phyloP scores from a whole-genome alignment of 1,140 invertebrate species.

The Neuroterus valhalla region DNA sequence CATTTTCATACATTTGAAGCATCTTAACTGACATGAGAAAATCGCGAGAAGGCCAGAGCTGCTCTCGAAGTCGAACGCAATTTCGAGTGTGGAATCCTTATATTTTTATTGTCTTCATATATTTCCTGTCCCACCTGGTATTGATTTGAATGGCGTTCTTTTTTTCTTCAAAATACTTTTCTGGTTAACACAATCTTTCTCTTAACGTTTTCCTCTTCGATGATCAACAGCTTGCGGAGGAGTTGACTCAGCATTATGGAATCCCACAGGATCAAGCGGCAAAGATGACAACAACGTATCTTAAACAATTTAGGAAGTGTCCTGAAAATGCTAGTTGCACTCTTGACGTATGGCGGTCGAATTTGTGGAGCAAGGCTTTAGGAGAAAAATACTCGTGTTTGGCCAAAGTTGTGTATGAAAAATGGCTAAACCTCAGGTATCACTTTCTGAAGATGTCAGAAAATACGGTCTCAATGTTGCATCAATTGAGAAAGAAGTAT shows the following conservation, averaged over 20 bases:
- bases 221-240: slow-evolving; percentile 80
- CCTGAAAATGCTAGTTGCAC: slow-evolving; percentile 83
- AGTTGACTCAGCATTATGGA: slow-evolving; percentile 81
- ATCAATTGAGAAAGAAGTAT: slow-evolving; percentile 81
- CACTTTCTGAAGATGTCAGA: slow-evolving; percentile 80
- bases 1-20: background rate
- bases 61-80: slow-evolving; percentile 34
- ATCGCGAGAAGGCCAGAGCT: background rate
- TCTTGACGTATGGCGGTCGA: slow-evolving; percentile 84
- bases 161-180: slow-evolving; percentile 24
- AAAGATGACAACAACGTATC: slow-evolving; percentile 79
- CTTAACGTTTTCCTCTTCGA: slow-evolving; percentile 56
- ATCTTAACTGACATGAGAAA: background rate
- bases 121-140: slow-evolving; percentile 18
- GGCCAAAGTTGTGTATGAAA: slow-evolving; percentile 81
- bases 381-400: slow-evolving; percentile 83
- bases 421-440: slow-evolving; percentile 86
- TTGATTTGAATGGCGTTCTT: slow-evolving; percentile 12
- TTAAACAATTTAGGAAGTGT: slow-evolving; percentile 85
- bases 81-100: slow-evolving; percentile 45
- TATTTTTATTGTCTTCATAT: background rate
- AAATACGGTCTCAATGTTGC: slow-evolving; percentile 80
- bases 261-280: slow-evolving; percentile 78
- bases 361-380: slow-evolving; percentile 85
- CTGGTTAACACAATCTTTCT: slow-evolving; percentile 41